Conservation (phyloP, 2,888 invertebrate species). For the Epsilonema sp. region DNA sequence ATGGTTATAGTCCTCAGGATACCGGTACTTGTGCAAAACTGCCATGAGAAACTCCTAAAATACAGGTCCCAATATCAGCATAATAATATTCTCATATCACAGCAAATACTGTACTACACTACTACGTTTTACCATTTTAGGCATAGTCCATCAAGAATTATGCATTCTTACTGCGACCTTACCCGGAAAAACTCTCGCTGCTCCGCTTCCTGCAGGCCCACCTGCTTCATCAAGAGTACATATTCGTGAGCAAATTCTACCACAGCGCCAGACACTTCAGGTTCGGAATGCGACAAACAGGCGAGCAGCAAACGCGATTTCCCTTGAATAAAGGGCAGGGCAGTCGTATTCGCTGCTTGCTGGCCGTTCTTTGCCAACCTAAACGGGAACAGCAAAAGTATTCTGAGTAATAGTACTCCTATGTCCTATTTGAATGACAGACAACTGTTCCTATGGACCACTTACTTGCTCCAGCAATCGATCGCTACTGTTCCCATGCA, state of each 20-base stretch:
- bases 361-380: slow-evolving; percentile 27
- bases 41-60: slow-evolving; percentile 32
- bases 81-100: too few species aligned
- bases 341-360: slow-evolving; percentile 15
- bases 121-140: too few species aligned
- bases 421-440: too few species aligned
- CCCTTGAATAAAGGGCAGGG: slow-evolving; percentile 28
- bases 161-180: too few species aligned
- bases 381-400: too few species aligned
- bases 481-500: slow-evolving; percentile 36
- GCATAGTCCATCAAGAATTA: too few species aligned
- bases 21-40: slow-evolving; percentile 37
- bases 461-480: slow-evolving; percentile 34
- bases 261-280: slow-evolving; percentile 37
- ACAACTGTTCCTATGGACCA: too few species aligned
- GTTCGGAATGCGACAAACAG: slow-evolving; percentile 36
- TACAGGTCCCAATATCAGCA: too few species aligned
- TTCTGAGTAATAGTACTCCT: too few species aligned
- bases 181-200: too few species aligned
- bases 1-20: slow-evolving; percentile 37
- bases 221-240: slow-evolving; percentile 34
- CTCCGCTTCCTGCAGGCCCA: too few species aligned
- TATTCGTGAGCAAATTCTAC: slow-evolving; percentile 37
- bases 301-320: slow-evolving; percentile 35
- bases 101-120: too few species aligned